Evolutionary conservation across 2,888 invertebrate species (phyloP).

Genomic region (Oegoconia quadripuncta): DNA sequence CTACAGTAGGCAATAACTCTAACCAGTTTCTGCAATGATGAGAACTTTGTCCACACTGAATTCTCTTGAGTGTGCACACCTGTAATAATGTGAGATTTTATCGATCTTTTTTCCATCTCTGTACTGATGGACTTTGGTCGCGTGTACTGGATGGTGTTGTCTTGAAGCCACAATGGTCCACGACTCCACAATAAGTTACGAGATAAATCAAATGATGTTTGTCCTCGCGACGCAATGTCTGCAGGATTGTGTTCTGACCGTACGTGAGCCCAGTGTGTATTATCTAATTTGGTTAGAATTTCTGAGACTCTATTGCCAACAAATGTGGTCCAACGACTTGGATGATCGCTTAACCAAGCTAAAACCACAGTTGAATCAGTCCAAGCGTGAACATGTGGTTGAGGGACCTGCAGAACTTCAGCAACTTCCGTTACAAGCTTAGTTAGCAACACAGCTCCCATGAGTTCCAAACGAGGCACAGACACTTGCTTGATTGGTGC

Average conservation of each 20-base stretch:
- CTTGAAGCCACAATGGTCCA: background rate
- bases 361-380: conserved; percentile 22
- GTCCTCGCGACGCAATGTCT: conserved; percentile 26
- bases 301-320: conserved; percentile 17
- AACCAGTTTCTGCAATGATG: background rate
- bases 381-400: conserved; percentile 13
- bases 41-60: background rate
- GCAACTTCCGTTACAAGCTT: conserved; percentile 8
- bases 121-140: background rate
- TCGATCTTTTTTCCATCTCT: background rate
- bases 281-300: conserved; percentile 15
- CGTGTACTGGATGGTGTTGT: background rate
- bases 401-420: conserved; percentile 3
- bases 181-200: conserved; percentile 6
- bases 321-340: conserved; percentile 18
- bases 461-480: conserved; percentile 16
- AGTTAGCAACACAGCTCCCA: conserved; percentile 11
- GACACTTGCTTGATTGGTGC: conserved; percentile 8
- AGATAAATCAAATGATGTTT: conserved; percentile 2
- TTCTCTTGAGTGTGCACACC: background rate
- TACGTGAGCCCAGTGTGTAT: conserved; percentile 16
- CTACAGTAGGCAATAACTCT: background rate
- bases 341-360: conserved; percentile 15
- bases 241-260: conserved; percentile 24
- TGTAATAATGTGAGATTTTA: background rate